Base-by-base conservation (phyloP, 2,888 invertebrate species). In the Ptychoptera contaminata region DNA sequence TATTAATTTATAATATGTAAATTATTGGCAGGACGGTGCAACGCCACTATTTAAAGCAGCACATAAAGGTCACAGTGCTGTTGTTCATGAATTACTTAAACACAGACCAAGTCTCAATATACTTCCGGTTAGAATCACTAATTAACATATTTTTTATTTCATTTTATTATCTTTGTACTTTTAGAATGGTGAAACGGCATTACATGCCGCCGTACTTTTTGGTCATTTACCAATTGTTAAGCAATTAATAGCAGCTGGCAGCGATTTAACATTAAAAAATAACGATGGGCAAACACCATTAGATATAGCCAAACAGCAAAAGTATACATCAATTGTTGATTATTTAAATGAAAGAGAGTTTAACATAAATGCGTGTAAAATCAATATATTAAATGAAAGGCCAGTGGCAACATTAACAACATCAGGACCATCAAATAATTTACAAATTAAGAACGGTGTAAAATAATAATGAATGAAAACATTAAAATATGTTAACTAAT, bases 31-130 rank as follows among this genome's bases (percentile, higher is more conserved):
- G 86, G 88, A 93, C 67, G 93, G 93, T 37, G 92, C 92, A 34
- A 93, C 92, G 1, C 85, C 93, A 2, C 68, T 94, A 48, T 93
- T 93, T 67, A 94, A 94, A 65, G 92, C 93, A 32, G 81, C 90
- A 32, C 93, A 94, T 65, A 94, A 94, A 68, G 93, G 93, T 0
- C 90, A 91, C 64, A 73, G 81, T 2, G 82, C 83, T 9, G 92
- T 93, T 2, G 82, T 91, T 1, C 76, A 77, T 0, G 87, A 88
- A 60, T 67, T 93, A 51, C 73, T 94, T 46, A 82, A 80, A 55
- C 79, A 81, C 59, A 78, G 79, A 45, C 91, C 93, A 9, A 82
- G 81, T 56, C 70, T 91, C 30, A 85, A 82, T 35, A 56, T 91
- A 46, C 67, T 92, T 55, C 82, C 87, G 54, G 90, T 90, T 67